These are phyloP conservation scores for Tenebrosternarchus preto DNA, from an alignment of 2,113 vertebrate species.

Conservation along the genomic window DNA sequence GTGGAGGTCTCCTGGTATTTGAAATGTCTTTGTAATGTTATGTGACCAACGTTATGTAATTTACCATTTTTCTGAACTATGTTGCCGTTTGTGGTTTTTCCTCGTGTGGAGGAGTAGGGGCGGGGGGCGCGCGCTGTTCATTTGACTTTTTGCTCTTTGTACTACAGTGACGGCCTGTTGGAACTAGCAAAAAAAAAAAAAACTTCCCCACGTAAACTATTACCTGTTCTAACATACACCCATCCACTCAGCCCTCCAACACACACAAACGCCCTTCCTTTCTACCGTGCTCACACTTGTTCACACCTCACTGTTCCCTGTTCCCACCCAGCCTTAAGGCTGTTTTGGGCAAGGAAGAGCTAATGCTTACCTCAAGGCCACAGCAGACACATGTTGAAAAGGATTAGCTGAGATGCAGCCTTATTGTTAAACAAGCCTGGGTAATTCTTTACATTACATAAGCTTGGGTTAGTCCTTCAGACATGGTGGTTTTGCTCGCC, in stretches of 20 bases:
- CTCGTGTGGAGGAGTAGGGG: too few relatives aligned
- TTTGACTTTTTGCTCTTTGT: not conserved
- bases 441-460: too few relatives aligned
- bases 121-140: too few relatives aligned
- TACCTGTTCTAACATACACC: slow-evolving; percentile 29
- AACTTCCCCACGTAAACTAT: not conserved
- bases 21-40: too few relatives aligned
- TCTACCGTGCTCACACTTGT: slow-evolving; percentile 2
- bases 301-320: slow-evolving; percentile 16
- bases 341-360: slow-evolving; percentile 19
- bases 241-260: not conserved
- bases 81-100: too few relatives aligned
- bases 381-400: not conserved
- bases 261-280: not conserved
- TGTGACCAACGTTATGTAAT: too few relatives aligned
- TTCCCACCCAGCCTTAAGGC: slow-evolving; percentile 45
- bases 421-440: not conserved
- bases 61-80: too few relatives aligned
- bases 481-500: too few relatives aligned
- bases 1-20: too few relatives aligned
- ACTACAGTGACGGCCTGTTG: slow-evolving; percentile 22
- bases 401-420: not conserved
- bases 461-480: too few relatives aligned
- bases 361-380: not conserved
- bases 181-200: slow-evolving; percentile 9